Evolutionary conservation across 92 coral and sea anemone genomes (phyloP).

Genomic region (Montipora capitata): DNA sequence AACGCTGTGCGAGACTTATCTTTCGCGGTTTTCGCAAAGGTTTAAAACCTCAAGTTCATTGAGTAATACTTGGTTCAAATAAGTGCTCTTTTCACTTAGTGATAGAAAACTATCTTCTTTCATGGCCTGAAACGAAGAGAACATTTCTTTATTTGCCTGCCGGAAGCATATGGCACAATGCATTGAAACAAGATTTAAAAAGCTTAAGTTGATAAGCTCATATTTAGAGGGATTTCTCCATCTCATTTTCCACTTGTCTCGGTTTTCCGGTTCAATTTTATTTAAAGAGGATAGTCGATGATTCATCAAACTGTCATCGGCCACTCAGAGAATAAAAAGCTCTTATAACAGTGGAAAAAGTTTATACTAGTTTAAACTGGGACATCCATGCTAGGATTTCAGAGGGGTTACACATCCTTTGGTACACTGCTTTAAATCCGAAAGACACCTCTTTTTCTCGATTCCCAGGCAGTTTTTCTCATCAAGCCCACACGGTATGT

Average conservation of each 20-base stretch:
- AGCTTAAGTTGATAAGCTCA: background rate
- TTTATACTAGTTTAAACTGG: no score
- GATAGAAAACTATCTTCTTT: background rate
- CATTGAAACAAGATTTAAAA: background rate
- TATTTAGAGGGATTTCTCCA: background rate
- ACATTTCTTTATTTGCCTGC: background rate
- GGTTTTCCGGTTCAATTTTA: background rate
- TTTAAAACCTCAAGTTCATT: no score
- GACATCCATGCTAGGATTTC: no score
- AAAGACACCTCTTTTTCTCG: no score
- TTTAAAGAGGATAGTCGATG: background rate
- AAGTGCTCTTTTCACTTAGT: background rate
- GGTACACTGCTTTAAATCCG: no score
- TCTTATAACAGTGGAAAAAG: no score
- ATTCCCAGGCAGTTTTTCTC: background rate
- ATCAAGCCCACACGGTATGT: background rate
- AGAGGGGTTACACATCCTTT: no score
- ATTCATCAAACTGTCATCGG: background rate
- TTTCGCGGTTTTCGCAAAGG: no score
- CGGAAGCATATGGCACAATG: background rate
- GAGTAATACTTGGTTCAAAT: background rate
- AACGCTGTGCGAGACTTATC: no score
- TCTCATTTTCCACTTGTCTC: constrained; percentile 23
- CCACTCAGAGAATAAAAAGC: background rate
- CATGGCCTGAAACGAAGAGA: background rate